Evolutionary conservation across 2,113 vertebrate species (phyloP).

Genomic region (Perca flavescens): DNA sequence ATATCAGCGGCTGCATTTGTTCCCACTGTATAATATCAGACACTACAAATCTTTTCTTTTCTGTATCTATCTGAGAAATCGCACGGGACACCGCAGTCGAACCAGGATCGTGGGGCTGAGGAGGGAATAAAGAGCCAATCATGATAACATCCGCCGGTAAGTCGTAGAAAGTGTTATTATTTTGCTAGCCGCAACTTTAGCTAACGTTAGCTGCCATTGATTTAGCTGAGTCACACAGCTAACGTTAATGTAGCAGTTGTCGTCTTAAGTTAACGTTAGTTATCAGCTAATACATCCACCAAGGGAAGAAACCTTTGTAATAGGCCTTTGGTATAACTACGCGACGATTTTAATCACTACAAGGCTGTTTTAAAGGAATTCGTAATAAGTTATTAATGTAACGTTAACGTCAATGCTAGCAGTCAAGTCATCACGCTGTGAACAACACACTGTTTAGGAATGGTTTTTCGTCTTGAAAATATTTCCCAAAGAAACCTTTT

Average conservation of each 20-base stretch:
- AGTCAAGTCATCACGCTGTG: neutral
- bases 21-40: neutral
- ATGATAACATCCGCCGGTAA: slow-evolving; percentile 88
- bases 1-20: slow-evolving; percentile 36
- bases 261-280: too few relatives aligned
- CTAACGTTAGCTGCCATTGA: slow-evolving; percentile 68
- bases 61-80: neutral
- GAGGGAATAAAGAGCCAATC: slow-evolving; percentile 46
- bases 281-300: neutral
- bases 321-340: neutral
- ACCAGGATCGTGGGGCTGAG: slow-evolving; percentile 29
- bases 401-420: neutral
- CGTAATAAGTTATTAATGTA: neutral
- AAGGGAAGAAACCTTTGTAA: neutral
- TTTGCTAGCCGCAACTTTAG: slow-evolving; percentile 40
- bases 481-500: neutral
- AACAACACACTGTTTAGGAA: neutral
- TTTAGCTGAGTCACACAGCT: slow-evolving; percentile 88
- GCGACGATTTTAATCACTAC: neutral
- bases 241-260: slow-evolving; percentile 24
- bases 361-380: neutral
- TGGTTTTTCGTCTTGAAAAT: too few relatives aligned
- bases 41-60: neutral
- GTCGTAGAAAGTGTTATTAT: slow-evolving; percentile 42
- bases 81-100: neutral